A percentile compares a stretch with the other conserved stretches of the same genome.
phyloP scores from a whole-genome alignment of 2,888 invertebrate species.

The Drosophila rubida region DNA sequence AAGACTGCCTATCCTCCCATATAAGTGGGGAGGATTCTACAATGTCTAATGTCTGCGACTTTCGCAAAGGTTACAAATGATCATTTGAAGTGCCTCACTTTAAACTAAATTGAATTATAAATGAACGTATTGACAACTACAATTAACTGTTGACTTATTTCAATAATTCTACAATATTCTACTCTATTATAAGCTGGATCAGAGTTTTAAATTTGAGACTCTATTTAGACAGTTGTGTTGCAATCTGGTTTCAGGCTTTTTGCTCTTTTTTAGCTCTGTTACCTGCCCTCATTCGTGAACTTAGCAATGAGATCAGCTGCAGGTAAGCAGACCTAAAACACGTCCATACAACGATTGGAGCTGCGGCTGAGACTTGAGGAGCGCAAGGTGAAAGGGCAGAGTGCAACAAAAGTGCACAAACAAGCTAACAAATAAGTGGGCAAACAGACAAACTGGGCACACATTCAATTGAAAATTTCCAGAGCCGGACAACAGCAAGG shows the following conservation, averaged over 20 bases:
- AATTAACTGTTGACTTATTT: too few species aligned
- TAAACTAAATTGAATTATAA: too few species aligned
- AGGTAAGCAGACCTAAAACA: conserved; percentile 18
- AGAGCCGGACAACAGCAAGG: conserved; percentile 48
- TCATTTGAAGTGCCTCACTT: too few species aligned
- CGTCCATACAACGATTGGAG: conserved; percentile 8
- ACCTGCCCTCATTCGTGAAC: neutral
- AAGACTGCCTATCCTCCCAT: too few species aligned
- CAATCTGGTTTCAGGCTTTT: neutral
- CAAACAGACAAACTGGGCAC: conserved; percentile 41
- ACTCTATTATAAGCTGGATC: too few species aligned
- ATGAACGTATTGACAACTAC: too few species aligned
- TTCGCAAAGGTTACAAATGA: neutral
- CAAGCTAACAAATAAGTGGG: conserved; percentile 28
- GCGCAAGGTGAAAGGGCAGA: conserved; percentile 9
- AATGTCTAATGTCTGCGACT: too few species aligned
- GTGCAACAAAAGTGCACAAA: conserved; percentile 31
- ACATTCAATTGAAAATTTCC: conserved; percentile 77
- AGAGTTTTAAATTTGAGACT: neutral
- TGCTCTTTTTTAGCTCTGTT: neutral
- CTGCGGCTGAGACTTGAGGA: conserved; percentile 17
- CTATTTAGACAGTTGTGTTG: neutral
- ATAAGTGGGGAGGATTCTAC: too few species aligned
- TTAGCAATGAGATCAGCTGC: conserved; percentile 20
- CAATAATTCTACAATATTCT: too few species aligned